A percentile compares a stretch with the other conserved stretches of the same genome.
phyloP scores from a whole-genome alignment of 2,797 vertebrate species.

The Fistularia tabacaria region DNA sequence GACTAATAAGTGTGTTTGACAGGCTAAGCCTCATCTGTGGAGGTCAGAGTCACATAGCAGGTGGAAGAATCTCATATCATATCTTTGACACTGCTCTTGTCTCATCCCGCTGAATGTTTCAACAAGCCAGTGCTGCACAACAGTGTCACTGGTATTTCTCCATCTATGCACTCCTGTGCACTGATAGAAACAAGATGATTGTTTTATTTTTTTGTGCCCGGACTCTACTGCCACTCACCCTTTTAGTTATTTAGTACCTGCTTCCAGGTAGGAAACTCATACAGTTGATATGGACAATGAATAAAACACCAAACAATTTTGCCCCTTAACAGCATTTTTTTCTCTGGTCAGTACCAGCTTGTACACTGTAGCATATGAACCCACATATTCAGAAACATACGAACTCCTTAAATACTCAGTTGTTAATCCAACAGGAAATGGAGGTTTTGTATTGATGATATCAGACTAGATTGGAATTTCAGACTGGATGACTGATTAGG shows the following conservation, averaged over 20 bases:
- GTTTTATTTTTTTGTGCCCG: conserved; percentile 3
- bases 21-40: conserved; percentile 42
- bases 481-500: conserved; percentile 63
- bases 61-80: conserved; percentile 15
- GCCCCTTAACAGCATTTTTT: conserved; percentile 52
- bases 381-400: conserved; percentile 15
- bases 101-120: conserved; percentile 57
- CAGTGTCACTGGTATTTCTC: conserved; percentile 43
- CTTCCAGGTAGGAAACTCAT: conserved; percentile 40
- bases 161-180: conserved; percentile 15
- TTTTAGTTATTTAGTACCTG: conserved; percentile 60
- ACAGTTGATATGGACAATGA: no score
- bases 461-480: no score
- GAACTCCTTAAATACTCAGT: conserved; percentile 24
- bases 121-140: conserved; percentile 42
- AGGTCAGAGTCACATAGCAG: conserved; percentile 47
- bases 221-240: conserved; percentile 41
- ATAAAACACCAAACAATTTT: conserved; percentile 55
- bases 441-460: conserved; percentile 21
- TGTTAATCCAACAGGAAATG: conserved; percentile 46
- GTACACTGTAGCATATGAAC: conserved; percentile 28
- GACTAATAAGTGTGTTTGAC: conserved; percentile 69
- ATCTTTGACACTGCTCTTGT: conserved; percentile 34
- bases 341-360: conserved; percentile 39
- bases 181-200: conserved; percentile 11